Conservation (phyloP, 64 coral and sea anemone species). For the Porites australiensis region DNA sequence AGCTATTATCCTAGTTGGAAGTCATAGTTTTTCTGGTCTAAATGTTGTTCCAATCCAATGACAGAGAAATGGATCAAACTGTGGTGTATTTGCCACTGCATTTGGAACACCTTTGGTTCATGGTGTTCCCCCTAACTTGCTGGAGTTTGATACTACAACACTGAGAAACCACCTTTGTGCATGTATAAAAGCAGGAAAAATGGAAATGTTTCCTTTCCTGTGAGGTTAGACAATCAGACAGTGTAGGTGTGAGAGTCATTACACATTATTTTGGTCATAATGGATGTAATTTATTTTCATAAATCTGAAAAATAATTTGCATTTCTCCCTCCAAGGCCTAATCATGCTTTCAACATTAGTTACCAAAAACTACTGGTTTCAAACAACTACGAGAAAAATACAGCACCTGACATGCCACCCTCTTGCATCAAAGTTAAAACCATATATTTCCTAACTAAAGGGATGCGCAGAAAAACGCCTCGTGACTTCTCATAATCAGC, state of each 20-base stretch:
- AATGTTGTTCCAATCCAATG: conserved; percentile 40
- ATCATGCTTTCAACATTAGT: no score
- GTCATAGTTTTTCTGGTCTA: conserved; percentile 30
- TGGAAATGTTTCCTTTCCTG: neutral
- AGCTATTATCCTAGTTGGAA: conserved; percentile 48
- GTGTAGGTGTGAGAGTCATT: no score
- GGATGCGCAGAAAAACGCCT: no score
- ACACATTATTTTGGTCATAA: no score
- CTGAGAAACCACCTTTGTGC: neutral
- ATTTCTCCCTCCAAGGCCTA: no score
- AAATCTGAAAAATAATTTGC: no score
- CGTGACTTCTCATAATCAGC: no score
- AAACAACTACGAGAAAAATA: neutral
- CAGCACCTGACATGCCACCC: neutral
- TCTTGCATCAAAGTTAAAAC: conserved; percentile 4
- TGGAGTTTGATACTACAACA: conserved; percentile 18
- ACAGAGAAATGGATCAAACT: conserved; percentile 34
- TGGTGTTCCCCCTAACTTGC: conserved; percentile 9
- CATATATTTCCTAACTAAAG: neutral
- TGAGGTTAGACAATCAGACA: no score
- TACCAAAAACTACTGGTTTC: neutral
- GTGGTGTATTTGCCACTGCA: conserved; percentile 10
- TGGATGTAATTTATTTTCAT: no score
- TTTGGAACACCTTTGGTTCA: conserved; percentile 17
- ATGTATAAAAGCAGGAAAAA: neutral